These are phyloP conservation scores for Ailurus styani DNA, from an alignment of 2,113 vertebrate species.

Conservation along the genomic window DNA sequence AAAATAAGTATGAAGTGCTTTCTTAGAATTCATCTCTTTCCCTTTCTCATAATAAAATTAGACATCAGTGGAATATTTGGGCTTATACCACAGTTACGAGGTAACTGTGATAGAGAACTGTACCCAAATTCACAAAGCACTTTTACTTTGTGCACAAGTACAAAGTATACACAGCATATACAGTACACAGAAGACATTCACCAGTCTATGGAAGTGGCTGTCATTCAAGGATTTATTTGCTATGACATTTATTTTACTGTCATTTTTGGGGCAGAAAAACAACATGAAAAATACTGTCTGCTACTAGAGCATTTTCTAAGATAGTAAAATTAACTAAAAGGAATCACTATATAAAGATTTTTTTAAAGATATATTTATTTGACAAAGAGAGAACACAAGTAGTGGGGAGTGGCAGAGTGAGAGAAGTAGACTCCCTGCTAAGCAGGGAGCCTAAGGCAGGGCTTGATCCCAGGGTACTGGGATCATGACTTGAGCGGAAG, in stretches of 20 bases:
- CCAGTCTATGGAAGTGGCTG: neutral
- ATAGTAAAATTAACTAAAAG: conserved; percentile 20
- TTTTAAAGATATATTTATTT: neutral
- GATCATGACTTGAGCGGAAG: neutral
- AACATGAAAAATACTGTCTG: conserved; percentile 14
- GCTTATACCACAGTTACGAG: neutral
- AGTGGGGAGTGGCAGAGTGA: neutral
- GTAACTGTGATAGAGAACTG: neutral
- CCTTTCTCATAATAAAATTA: neutral
- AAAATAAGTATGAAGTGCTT: neutral
- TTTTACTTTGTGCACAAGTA: neutral
- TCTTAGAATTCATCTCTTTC: neutral
- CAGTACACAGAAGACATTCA: neutral
- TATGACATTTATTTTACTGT: neutral
- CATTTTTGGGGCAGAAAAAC: conserved; percentile 13
- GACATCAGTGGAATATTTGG: neutral
- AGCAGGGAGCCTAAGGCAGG: neutral
- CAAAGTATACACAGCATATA: neutral
- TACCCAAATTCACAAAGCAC: neutral
- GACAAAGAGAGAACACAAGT: neutral
- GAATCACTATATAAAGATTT: neutral
- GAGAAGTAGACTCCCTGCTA: neutral
- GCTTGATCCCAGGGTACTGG: neutral
- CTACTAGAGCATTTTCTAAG: neutral
- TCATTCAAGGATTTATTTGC: conserved; percentile 12